A percentile compares a stretch with the other conserved stretches of the same genome.
Evolutionary conservation across 2,888 invertebrate species (phyloP).

Genomic region (Acrobasis consociella): DNA sequence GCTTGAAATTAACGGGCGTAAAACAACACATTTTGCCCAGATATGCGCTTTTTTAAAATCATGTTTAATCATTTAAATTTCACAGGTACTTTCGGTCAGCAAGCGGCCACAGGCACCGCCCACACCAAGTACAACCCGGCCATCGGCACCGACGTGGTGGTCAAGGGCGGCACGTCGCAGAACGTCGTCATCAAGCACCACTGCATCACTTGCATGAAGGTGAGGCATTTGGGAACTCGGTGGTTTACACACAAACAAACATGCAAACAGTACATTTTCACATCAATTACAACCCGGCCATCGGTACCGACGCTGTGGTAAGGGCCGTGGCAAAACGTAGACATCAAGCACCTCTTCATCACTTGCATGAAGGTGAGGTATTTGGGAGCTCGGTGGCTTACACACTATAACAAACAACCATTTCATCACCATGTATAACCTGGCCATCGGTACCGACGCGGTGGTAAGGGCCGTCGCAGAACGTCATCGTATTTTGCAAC

Average conservation of each 20-base stretch:
- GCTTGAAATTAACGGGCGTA: no score
- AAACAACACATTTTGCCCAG: no score
- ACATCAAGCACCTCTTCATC: conserved; percentile 97
- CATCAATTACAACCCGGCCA: conserved; percentile 93
- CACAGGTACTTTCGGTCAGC: conserved; percentile 54
- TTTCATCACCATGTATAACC: no score
- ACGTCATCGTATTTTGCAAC: no score
- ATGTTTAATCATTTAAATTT: conserved; percentile 7
- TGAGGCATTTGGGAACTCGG: conserved; percentile 30
- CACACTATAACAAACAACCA: no score
- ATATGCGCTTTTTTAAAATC: not conserved
- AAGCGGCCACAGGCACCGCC: conserved; percentile 85
- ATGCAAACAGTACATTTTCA: conserved; percentile 49
- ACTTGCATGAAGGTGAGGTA: conserved; percentile 90
- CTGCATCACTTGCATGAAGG: conserved; percentile 99
- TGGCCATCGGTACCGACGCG: no score
- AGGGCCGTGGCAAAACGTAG: conserved; percentile 92
- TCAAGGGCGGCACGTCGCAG: conserved; percentile 92
- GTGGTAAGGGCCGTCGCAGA: no score
- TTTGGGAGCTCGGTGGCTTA: no score
- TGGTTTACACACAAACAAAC: no score
- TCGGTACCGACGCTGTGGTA: conserved; percentile 96
- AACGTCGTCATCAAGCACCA: conserved; percentile 96
- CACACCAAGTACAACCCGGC: conserved; percentile 92
- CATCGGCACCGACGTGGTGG: conserved; percentile 94